phyloP scores from a whole-genome alignment of 2,113 vertebrate genomes.

The Coreoperca whiteheadi region DNA sequence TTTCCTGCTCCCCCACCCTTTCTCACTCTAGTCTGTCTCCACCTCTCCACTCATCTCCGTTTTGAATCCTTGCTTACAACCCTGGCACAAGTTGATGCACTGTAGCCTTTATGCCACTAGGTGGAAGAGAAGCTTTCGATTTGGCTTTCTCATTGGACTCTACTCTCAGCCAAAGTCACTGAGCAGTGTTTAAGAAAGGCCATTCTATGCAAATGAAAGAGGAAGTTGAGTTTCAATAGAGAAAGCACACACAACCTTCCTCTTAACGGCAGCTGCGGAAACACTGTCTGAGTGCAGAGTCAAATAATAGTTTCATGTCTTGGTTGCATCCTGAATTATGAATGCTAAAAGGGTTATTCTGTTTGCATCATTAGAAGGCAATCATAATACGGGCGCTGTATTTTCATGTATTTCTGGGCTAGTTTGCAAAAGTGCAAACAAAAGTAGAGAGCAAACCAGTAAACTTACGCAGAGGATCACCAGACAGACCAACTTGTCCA shows the following conservation, averaged over 20 bases:
- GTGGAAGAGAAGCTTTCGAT: slow-evolving; percentile 56
- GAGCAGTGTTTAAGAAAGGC: slow-evolving; percentile 38
- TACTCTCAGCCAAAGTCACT: not conserved
- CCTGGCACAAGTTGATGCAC: slow-evolving; percentile 22
- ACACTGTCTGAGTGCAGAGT: slow-evolving; percentile 4
- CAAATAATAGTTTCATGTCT: slow-evolving; percentile 26
- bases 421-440: not conserved
- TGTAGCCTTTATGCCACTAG: slow-evolving; percentile 59
- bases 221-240: slow-evolving; percentile 53
- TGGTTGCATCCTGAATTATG: slow-evolving; percentile 11
- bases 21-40: not conserved
- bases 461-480: not conserved
- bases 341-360: not conserved
- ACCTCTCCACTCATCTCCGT: slow-evolving; percentile 6
- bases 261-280: slow-evolving; percentile 28
- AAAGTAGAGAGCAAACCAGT: not conserved
- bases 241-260: slow-evolving; percentile 35
- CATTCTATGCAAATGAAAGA: slow-evolving; percentile 62
- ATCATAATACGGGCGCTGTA: not conserved
- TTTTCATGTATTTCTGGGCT: not conserved
- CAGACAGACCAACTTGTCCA: slow-evolving; percentile 18
- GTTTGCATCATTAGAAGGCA: slow-evolving; percentile 13
- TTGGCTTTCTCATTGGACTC: not conserved
- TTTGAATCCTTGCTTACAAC: slow-evolving; percentile 14
- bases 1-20: not conserved